Evolutionary conservation across 2,888 invertebrate genomes (phyloP).

Genomic region (Brenthis daphne): DNA sequence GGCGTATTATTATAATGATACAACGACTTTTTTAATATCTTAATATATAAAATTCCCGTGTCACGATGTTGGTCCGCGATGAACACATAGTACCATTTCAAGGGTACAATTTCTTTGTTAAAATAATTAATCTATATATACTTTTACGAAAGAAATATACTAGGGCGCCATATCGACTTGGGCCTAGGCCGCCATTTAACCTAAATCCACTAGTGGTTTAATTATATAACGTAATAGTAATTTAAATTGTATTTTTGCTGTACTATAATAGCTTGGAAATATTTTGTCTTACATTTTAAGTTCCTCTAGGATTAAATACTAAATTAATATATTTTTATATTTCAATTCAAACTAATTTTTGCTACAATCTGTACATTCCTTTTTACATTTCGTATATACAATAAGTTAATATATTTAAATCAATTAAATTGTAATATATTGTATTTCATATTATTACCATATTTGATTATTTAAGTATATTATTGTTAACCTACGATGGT

Average conservation of each 20-base stretch:
- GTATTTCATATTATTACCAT: background rate
- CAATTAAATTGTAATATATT: constrained; percentile 17
- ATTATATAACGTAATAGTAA: background rate
- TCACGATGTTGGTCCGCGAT: no score
- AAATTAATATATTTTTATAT: constrained; percentile 21
- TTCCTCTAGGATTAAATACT: constrained; percentile 39
- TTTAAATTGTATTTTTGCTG: background rate
- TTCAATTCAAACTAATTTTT: constrained; percentile 27
- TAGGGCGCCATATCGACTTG: no score
- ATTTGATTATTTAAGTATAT: constrained; percentile 6
- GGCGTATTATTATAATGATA: no score
- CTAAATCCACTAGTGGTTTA: no score
- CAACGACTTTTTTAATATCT: no score
- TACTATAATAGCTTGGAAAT: constrained; percentile 1
- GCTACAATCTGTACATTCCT: constrained; percentile 66
- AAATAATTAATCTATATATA: no score
- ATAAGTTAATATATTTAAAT: constrained; percentile 13
- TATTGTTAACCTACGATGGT: constrained; percentile 38
- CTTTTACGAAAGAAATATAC: no score
- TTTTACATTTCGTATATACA: constrained; percentile 34
- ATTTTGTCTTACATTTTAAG: constrained; percentile 1
- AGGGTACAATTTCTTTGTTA: no score
- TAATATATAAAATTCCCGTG: no score
- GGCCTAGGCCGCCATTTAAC: no score
- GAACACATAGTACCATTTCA: no score